A percentile compares a stretch with the other conserved stretches of the same genome.
Evolutionary conservation across 2,888 invertebrate species (phyloP).

Genomic region (Poecilus cupreus): DNA sequence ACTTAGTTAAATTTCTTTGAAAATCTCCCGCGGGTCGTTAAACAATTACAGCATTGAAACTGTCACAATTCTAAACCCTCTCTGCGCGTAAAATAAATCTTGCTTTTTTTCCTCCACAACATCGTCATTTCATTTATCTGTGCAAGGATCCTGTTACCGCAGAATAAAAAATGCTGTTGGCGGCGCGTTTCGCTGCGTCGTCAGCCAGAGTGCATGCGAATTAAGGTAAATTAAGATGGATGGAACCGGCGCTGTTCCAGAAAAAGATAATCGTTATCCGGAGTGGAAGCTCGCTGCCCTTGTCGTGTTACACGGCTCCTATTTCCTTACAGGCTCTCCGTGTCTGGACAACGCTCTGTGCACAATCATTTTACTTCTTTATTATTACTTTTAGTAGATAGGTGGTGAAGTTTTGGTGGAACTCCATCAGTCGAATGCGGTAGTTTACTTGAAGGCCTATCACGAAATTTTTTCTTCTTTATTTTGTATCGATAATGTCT

Average conservation of each 20-base stretch:
- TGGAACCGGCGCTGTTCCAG: neutral
- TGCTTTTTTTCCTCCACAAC: neutral
- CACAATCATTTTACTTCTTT: too few relatives aligned
- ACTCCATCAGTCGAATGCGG: too few relatives aligned
- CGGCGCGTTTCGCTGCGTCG: neutral
- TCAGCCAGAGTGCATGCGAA: conserved; percentile 32
- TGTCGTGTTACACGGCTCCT: too few relatives aligned
- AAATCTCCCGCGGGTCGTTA: neutral
- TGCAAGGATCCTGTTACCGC: neutral
- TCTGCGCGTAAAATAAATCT: neutral
- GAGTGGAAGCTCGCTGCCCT: too few relatives aligned
- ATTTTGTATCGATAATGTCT: too few relatives aligned
- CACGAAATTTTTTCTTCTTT: too few relatives aligned
- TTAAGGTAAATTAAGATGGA: conserved; percentile 48
- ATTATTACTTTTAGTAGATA: too few relatives aligned
- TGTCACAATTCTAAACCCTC: neutral
- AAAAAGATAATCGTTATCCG: conserved; percentile 40
- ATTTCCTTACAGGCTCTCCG: too few relatives aligned
- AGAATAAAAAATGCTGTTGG: neutral
- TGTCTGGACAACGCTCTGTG: too few relatives aligned
- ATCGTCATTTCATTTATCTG: neutral
- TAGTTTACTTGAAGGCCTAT: too few relatives aligned
- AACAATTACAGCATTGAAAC: conserved; percentile 6
- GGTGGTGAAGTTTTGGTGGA: too few relatives aligned
- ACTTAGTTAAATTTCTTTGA: conserved; percentile 1